Base-by-base conservation (phyloP, 2,888 invertebrate genomes). In the Tinea pellionella region DNA sequence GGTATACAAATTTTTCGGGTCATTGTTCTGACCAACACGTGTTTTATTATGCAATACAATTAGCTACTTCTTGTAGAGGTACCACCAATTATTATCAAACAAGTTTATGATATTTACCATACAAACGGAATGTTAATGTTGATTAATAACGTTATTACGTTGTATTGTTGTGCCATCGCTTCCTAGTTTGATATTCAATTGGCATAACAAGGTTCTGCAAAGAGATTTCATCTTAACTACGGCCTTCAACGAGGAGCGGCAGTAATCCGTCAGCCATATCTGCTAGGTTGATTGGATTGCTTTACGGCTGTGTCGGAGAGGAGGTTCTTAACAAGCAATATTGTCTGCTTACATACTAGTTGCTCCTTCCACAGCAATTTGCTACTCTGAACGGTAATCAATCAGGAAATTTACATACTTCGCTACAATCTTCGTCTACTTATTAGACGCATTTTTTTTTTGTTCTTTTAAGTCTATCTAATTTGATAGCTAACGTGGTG, bases 11-110 rank as follows among this genome's bases (percentile, higher is more conserved):
- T 47, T 47, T n/a, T 9, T 16, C n/a, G 72, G 81, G 78, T 85
- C 81, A 77, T 75, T 69, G 82, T 69, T 74, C 82, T 69, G 68
- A 63, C 67, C 64, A 68, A 76, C 81, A 82, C 80, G 82, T 82
- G 82, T 73, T 69, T 66, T 63, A 64, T 80, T 81, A 76, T 74
- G 79, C 74, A 81, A 82, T 67, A 8, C 41, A 47, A 47, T 47
- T 47, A 47, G 47, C 47, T 47, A 4, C 15, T 47, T 47, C n/a
- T 47, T 47, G 3, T 41, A 41, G 8, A 4, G 13, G 4, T 12
- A n/a, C 24, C 24, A 24, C 24, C 24, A 24, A 24, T 24, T 24
- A 6, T 24, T 24, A 24, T 24, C 24, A 24, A 24, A 24, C 24
- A 24, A 24, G 24, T 24, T 24, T 2, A 24, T 24, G 24, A 24